Conservation (phyloP, 2,113 vertebrate genomes). For the Mastomys coucha region DNA sequence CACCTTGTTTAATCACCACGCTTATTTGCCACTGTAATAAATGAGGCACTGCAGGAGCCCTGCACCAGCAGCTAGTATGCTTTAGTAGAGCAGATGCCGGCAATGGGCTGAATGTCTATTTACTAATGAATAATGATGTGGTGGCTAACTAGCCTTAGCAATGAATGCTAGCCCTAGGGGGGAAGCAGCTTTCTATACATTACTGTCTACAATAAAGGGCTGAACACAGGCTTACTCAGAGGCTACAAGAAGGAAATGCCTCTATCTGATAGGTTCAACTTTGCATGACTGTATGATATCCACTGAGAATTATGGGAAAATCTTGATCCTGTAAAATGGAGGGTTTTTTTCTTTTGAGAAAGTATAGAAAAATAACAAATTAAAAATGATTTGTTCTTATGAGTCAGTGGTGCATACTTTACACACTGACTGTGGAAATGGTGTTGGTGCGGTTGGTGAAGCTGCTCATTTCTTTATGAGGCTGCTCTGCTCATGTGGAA, state of each 20-base stretch:
- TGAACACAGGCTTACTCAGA: not conserved
- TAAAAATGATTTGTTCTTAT: conserved; percentile 20
- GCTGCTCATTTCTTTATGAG: not conserved
- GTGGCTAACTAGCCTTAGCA: not conserved
- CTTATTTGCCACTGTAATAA: not conserved
- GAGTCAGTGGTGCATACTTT: not conserved
- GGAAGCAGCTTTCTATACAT: not conserved
- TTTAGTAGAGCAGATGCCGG: conserved; percentile 2
- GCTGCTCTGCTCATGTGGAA: not conserved
- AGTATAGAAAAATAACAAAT: not conserved
- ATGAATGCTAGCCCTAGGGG: not conserved
- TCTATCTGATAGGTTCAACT: not conserved
- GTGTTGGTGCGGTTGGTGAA: not conserved
- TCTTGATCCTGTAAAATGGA: not conserved
- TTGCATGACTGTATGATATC: not conserved
- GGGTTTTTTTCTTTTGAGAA: not conserved
- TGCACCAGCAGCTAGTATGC: not conserved
- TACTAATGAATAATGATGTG: conserved; percentile 32
- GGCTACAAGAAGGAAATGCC: not conserved
- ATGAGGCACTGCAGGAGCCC: not conserved
- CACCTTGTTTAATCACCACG: not conserved
- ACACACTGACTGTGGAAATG: not conserved
- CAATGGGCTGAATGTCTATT: not conserved
- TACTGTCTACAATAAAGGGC: not conserved
- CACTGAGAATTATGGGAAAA: conserved; percentile 11